These are phyloP conservation scores for Porites lutea DNA, from an alignment of 64 coral and sea anemone species.

Conservation along the genomic window DNA sequence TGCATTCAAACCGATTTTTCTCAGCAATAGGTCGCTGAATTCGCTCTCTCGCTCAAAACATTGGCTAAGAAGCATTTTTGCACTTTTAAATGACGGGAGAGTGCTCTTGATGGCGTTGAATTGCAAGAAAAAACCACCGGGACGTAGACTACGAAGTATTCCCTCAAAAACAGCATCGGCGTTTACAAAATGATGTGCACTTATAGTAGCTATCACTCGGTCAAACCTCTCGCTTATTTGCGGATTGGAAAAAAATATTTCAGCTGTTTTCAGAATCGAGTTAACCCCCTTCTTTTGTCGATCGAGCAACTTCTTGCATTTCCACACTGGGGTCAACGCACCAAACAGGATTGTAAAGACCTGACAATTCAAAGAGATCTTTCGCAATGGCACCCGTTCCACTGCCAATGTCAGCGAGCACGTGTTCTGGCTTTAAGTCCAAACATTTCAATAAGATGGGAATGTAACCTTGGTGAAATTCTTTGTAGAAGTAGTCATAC, in stretches of 20 bases:
- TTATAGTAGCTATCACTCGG: not conserved
- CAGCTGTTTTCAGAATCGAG: not conserved
- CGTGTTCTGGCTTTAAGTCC: not conserved
- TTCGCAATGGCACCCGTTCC: not conserved
- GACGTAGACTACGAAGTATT: not conserved
- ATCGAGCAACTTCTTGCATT: not conserved
- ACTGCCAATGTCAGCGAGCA: conserved; percentile 7
- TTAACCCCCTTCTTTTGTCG: not conserved
- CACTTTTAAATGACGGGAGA: not conserved
- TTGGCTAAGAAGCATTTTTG: not conserved
- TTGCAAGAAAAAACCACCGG: not conserved
- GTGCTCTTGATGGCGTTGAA: not conserved
- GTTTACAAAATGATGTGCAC: conserved; percentile 12
- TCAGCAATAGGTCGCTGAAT: not conserved
- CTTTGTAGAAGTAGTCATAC: not conserved
- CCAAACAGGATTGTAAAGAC: not conserved
- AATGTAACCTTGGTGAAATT: not conserved
- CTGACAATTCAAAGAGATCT: not conserved
- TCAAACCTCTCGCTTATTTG: not conserved
- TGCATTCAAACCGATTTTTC: no score
- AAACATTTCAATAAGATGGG: not conserved
- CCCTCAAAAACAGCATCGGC: not conserved
- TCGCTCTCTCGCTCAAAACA: not conserved
- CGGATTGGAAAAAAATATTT: not conserved
- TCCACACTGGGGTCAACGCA: conserved; percentile 30